phyloP scores from a whole-genome alignment of 2,797 vertebrate genomes.

The Microctenopoma steveboyesi region DNA sequence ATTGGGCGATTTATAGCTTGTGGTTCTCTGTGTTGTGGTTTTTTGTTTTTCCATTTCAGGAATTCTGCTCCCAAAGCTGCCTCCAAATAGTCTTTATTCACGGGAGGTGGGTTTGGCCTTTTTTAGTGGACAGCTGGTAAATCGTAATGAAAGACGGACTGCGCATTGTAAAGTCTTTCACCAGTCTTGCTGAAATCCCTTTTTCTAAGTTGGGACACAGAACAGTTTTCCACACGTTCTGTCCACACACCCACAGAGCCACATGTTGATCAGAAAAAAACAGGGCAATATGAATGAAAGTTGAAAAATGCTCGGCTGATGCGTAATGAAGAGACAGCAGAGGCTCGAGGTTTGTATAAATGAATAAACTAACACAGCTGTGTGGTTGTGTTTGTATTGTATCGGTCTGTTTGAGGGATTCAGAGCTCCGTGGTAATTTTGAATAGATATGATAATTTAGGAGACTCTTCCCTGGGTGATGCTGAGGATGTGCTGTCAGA shows the following conservation, averaged over 20 bases:
- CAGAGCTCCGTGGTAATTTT: background rate
- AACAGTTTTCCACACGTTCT: constrained; percentile 56
- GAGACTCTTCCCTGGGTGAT: constrained; percentile 48
- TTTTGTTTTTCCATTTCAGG: background rate
- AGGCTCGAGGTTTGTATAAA: too few species aligned
- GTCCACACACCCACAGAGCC: constrained; percentile 32
- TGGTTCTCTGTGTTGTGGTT: background rate
- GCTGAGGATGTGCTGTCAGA: constrained; percentile 57
- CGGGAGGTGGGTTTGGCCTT: background rate
- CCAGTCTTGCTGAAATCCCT: constrained; percentile 25
- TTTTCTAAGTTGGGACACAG: constrained; percentile 30
- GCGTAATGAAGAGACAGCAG: background rate
- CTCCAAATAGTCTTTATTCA: background rate
- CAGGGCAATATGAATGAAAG: background rate
- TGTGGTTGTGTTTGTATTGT: background rate
- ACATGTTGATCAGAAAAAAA: constrained; percentile 25
- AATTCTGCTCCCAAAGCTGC: background rate
- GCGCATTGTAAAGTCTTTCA: constrained; percentile 25
- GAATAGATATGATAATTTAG: background rate
- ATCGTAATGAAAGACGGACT: constrained; percentile 1
- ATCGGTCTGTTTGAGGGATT: background rate
- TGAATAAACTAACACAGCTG: too few species aligned
- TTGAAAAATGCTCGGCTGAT: background rate
- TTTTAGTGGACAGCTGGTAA: constrained; percentile 19
- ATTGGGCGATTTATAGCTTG: background rate